Evolutionary conservation across 2,888 invertebrate genomes (phyloP), one percentile per base, ranked within the genome.

Genomic region (Caenorhabditis virilis): DNA sequence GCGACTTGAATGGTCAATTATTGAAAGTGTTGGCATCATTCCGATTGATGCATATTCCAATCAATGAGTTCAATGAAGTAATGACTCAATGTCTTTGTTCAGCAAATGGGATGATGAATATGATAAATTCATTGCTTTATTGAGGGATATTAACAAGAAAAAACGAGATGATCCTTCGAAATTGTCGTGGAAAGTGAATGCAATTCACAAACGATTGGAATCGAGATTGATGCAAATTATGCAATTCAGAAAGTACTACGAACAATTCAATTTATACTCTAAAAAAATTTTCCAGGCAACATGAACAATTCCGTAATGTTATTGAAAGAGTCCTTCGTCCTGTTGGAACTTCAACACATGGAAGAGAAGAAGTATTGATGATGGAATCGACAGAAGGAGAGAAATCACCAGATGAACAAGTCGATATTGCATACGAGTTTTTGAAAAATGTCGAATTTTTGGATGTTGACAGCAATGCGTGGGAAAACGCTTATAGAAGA

Each of bases 81-180:
- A 74, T 75, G 68, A 33, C 89, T 22, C 92, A 93, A 71, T 97
- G 97, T 85, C 93, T 82, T 93, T 95, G 27, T 95, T 95, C 84
- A 89, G 89, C 6, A 90, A 91, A 23, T 99, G 98, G 98, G 98
- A 98, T 83, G 97, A 98, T 85, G 98, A 99, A 84, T 95, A 95
- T 83, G 98, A 98, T 84, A 97, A 95, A 84, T 87, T 60, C 20
- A 93, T 95, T 83, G 92, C 92, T 1, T 85, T 95, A 48, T 85
- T 98, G 66, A 88, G 97, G 66, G 98, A 98, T 83, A 91, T 95
- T 60, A 91, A 95, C 25, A 98, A 98, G 87, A 95, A 97, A 88
- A 97, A 97, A 86, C 89, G 97, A 2, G 95, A 98, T 68, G 88
- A 95, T 78, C 67, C 68, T n/a, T 41, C 63, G 39, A 79, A 78